phyloP scores from a whole-genome alignment of 1,140 invertebrate genomes.

The Mya arenaria region DNA sequence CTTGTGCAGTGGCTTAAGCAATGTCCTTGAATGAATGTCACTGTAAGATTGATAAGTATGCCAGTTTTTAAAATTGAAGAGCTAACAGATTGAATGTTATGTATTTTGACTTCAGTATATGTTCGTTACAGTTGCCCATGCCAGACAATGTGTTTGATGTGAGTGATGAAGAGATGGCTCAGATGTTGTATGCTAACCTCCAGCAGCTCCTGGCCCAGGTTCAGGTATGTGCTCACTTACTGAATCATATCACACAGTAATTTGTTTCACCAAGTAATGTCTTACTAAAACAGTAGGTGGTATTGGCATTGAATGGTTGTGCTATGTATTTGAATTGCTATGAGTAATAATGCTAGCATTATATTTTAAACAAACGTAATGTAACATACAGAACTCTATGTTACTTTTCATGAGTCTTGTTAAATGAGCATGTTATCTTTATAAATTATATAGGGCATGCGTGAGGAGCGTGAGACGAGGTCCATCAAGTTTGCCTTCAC shows the following conservation, averaged over 20 bases:
- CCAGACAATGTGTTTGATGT: conserved; percentile 84
- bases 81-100: no score
- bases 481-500: conserved; percentile 17
- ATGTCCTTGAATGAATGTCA: no score
- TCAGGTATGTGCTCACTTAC: conserved; percentile 67
- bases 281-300: neutral
- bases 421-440: no score
- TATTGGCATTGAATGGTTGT: no score
- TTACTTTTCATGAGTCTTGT: no score
- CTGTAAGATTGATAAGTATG: no score
- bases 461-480: conserved; percentile 8
- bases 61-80: no score
- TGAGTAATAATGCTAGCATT: no score
- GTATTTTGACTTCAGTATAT: neutral
- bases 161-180: conserved; percentile 83
- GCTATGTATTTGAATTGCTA: no score
- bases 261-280: neutral
- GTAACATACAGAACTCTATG: no score
- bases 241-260: neutral
- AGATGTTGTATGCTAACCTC: conserved; percentile 86
- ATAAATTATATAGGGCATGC: conserved; percentile 38
- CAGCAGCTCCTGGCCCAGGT: conserved; percentile 89
- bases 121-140: conserved; percentile 86
- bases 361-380: no score
- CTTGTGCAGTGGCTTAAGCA: no score